phyloP scores from a whole-genome alignment of 2,888 invertebrate genomes.

The Apoda limacodes region DNA sequence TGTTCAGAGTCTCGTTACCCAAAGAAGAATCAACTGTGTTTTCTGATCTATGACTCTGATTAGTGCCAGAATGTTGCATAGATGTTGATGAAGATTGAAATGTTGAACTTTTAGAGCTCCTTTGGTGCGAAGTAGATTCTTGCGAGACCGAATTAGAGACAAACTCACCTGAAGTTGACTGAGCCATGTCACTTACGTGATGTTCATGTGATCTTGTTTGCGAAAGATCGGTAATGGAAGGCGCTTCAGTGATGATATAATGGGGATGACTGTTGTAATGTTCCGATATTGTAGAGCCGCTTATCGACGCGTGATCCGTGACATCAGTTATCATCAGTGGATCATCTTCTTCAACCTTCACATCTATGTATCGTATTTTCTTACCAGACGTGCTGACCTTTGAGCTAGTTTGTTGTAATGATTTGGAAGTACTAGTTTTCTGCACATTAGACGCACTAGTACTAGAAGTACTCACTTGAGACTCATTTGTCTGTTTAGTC shows the following conservation, averaged over 20 bases:
- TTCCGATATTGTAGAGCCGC: slow-evolving; percentile 60
- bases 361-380: slow-evolving; percentile 63
- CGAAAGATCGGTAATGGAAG: slow-evolving; percentile 58
- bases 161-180: slow-evolving; percentile 53
- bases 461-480: slow-evolving; percentile 47
- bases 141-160: slow-evolving; percentile 48
- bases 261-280: slow-evolving; percentile 64
- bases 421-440: slow-evolving; percentile 50
- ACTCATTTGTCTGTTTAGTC: slow-evolving; percentile 58
- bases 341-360: slow-evolving; percentile 66
- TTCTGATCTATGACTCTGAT: slow-evolving; percentile 49
- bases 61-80: slow-evolving; percentile 47
- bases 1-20: slow-evolving; percentile 51
- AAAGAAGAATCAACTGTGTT: slow-evolving; percentile 44
- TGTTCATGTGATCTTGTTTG: slow-evolving; percentile 46
- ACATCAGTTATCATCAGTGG: slow-evolving; percentile 66
- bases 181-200: slow-evolving; percentile 56
- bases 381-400: slow-evolving; percentile 59
- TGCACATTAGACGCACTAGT: slow-evolving; percentile 59
- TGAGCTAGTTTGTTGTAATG: slow-evolving; percentile 51
- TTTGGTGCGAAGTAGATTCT: slow-evolving; percentile 48
- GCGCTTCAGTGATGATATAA: slow-evolving; percentile 65
- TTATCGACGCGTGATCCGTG: slow-evolving; percentile 56
- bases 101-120: slow-evolving; percentile 53
- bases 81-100: slow-evolving; percentile 55